Base-by-base conservation (phyloP, 2,888 invertebrate species). In the Craniophora ligustri region DNA sequence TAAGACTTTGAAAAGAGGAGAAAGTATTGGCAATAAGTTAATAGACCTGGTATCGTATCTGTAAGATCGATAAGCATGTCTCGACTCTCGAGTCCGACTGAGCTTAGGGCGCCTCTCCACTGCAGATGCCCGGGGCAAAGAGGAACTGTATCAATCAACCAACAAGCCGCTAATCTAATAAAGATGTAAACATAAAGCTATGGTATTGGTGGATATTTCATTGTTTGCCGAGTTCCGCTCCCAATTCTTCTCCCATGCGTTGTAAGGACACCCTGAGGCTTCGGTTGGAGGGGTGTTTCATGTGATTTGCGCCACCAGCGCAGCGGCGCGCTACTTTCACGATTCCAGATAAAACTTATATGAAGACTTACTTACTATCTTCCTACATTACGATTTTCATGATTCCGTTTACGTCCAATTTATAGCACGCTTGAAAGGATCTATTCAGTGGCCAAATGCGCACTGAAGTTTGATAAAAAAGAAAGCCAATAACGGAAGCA, bases 321-420 rank as follows among this genome's bases (percentile, higher is more conserved):
- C 73, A 68, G 36, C 60, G 38, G 28, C 30, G 64, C 48, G 62
- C 55, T 49, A 62, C 53, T 64, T 60, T 76, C 68, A 57, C 71
- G 62, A 73, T 67, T 59, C 66, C 42, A 74, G 75, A 80, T 79
- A 81, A 78, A 79, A 77, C 72, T 76, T 72, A 75, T 72, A 78
- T 72, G 73, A 76, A 64, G 57, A 75, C 47, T 62, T 67, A 75
- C 47, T 62, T 67, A 72, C 67, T 67, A 72, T 64, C 71, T 67
- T 67, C 42, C 44, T 61, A 59, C 71, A 51, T 72, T 76, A 71
- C 68, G 57, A n/a, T 75, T 77, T 72, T 61, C 64, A 73, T 78
- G 57, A 46, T 35, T 51, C 60, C 66, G 76, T 79, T 79, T 75
- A 72, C 54, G 68, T 67, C 55, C 60, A 67, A 69, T 65, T 65